A percentile compares a stretch with the other conserved stretches of the same genome.
Conservation (phyloP, 2,113 vertebrate species). For the Pseudorectes ferrugineus region DNA sequence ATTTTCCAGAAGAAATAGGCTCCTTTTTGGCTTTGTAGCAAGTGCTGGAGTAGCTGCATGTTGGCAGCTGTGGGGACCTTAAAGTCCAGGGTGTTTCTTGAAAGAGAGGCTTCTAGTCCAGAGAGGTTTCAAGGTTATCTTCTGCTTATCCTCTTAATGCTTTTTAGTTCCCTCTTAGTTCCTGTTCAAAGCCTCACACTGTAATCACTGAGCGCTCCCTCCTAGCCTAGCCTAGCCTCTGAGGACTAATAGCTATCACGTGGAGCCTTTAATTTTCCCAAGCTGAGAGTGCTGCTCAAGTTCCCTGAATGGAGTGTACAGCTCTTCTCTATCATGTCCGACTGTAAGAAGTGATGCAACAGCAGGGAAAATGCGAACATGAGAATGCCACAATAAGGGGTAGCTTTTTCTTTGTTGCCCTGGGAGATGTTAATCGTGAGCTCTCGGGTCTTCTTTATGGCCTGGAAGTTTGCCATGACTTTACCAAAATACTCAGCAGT, state of each 20-base stretch:
- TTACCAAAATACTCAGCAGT: constrained; percentile 4
- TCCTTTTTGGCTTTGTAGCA: background rate
- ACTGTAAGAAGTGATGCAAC: background rate
- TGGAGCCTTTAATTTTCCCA: background rate
- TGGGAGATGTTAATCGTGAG: background rate
- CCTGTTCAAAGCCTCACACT: background rate
- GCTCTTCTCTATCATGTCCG: background rate
- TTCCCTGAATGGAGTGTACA: background rate
- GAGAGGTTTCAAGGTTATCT: background rate
- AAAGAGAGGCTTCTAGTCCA: background rate
- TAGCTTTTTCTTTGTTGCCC: background rate
- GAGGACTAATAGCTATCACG: background rate
- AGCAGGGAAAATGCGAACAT: background rate
- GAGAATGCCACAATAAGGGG: background rate
- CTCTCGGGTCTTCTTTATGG: background rate
- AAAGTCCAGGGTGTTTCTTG: background rate
- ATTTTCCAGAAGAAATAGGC: background rate
- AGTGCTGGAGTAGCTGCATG: background rate
- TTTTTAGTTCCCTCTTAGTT: background rate
- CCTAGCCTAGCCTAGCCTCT: background rate
- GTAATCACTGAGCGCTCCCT: background rate
- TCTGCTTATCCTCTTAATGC: background rate
- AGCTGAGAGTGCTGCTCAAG: background rate
- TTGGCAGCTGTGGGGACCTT: background rate
- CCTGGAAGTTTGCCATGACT: background rate